These are phyloP conservation scores for Anthoscopus minutus DNA, from an alignment of 2,113 vertebrate species.

Conservation along the genomic window DNA sequence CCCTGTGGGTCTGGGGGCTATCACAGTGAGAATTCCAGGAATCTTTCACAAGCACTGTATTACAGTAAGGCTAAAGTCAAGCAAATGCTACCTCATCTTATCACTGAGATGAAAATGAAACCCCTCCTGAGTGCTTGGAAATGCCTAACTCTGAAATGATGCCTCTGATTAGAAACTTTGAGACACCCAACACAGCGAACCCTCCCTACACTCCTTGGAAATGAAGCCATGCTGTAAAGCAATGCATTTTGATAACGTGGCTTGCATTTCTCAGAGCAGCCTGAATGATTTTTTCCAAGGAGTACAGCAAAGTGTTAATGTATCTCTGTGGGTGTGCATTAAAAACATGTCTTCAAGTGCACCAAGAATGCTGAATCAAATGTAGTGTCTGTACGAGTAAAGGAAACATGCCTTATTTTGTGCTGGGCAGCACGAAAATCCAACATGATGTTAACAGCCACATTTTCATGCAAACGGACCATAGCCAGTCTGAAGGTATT, in stretches of 20 bases:
- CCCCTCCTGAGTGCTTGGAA: not conserved
- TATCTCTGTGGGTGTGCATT: conserved; percentile 7
- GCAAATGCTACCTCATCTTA: not conserved
- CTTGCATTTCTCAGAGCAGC: not conserved
- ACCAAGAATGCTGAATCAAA: conserved; percentile 7
- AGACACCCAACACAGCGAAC: not conserved
- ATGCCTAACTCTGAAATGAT: not conserved
- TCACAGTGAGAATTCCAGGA: not conserved
- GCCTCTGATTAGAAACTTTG: not conserved
- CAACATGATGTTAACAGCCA: not conserved
- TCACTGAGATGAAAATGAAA: not conserved
- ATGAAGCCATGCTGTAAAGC: not conserved
- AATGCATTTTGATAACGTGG: not conserved
- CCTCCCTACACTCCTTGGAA: not conserved
- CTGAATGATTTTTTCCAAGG: not conserved
- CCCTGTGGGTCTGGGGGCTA: not conserved
- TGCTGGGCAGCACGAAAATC: not conserved
- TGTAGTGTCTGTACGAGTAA: conserved; percentile 14
- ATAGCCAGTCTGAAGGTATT: conserved; percentile 40
- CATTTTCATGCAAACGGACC: conserved; percentile 56
- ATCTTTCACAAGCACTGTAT: not conserved
- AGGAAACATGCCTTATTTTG: not conserved
- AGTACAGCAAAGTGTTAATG: conserved; percentile 1
- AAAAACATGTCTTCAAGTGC: not conserved
- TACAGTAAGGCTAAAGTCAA: not conserved